A percentile compares a stretch with the other conserved stretches of the same genome.
Conservation (phyloP, 2,113 vertebrate species). For the Cinclus mexicanus region DNA sequence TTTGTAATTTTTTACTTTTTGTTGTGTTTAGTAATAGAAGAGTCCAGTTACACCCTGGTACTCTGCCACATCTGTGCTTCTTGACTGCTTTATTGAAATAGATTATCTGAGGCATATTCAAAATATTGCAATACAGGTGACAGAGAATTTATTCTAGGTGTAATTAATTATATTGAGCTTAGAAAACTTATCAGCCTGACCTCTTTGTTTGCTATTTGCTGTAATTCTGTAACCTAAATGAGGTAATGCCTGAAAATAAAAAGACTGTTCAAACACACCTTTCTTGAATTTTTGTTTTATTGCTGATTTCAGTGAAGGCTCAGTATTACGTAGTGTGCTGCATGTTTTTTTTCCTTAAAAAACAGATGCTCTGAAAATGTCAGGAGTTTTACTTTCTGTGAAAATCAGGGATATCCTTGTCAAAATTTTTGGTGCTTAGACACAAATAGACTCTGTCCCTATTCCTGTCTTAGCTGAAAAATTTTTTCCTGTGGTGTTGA, state of each 20-base stretch:
- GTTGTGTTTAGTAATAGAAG: background rate
- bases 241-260: background rate
- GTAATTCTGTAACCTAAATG: background rate
- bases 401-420: background rate
- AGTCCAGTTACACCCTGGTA: background rate
- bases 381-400: background rate
- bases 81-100: background rate
- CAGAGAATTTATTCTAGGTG: background rate
- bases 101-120: background rate
- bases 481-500: background rate
- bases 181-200: background rate
- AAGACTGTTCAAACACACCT: background rate
- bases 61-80: background rate
- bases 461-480: background rate
- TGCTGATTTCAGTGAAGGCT: background rate
- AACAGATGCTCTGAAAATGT: background rate
- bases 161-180: background rate
- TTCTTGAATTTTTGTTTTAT: background rate
- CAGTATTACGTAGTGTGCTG: background rate
- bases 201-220: background rate
- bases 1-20: background rate
- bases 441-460: background rate
- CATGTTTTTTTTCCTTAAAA: background rate
- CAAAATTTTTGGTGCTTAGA: background rate
- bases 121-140: background rate